phyloP scores from a whole-genome alignment of 1,140 invertebrate genomes.

The Dendrolimus punctatus region DNA sequence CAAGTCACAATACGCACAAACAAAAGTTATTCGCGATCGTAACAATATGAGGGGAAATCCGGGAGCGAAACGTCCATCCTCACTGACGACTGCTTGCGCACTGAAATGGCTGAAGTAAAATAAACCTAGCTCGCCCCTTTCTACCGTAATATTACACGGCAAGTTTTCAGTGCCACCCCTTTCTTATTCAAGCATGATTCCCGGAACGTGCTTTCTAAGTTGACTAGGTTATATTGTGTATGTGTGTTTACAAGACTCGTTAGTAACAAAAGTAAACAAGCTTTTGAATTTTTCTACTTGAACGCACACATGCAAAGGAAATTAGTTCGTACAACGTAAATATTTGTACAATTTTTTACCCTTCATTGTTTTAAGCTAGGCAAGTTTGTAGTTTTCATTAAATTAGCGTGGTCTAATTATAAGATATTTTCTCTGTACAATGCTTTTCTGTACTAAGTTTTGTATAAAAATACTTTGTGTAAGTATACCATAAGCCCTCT shows the following conservation, averaged over 20 bases:
- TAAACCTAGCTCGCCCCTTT: slow-evolving; percentile 13
- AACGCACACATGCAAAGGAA: slow-evolving; percentile 2
- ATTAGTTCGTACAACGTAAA: too few relatives aligned
- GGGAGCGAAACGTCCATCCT: slow-evolving; percentile 18
- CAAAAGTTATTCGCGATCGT: slow-evolving; percentile 23
- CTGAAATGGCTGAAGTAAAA: slow-evolving; percentile 16
- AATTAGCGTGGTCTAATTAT: too few relatives aligned
- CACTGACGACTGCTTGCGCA: slow-evolving; percentile 15
- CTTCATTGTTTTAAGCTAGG: too few relatives aligned
- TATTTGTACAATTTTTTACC: too few relatives aligned
- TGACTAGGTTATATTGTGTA: slow-evolving; percentile 9
- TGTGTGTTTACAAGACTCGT: slow-evolving; percentile 14
- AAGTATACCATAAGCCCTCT: too few relatives aligned
- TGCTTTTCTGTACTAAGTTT: too few relatives aligned
- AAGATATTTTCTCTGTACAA: too few relatives aligned
- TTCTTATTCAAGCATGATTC: too few relatives aligned
- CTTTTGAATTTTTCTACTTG: slow-evolving; percentile 13
- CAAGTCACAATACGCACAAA: slow-evolving; percentile 8
- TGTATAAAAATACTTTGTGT: too few relatives aligned
- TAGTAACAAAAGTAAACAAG: slow-evolving; percentile 15
- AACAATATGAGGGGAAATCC: slow-evolving; percentile 7
- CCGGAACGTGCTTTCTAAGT: slow-evolving; percentile 2
- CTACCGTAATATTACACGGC: slow-evolving; percentile 38
- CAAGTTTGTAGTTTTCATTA: too few relatives aligned
- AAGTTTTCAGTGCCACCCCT: slow-evolving; percentile 1